These are phyloP conservation scores for Oryzias sinensis DNA, from an alignment of 2,797 vertebrate genomes.

Conservation along the genomic window DNA sequence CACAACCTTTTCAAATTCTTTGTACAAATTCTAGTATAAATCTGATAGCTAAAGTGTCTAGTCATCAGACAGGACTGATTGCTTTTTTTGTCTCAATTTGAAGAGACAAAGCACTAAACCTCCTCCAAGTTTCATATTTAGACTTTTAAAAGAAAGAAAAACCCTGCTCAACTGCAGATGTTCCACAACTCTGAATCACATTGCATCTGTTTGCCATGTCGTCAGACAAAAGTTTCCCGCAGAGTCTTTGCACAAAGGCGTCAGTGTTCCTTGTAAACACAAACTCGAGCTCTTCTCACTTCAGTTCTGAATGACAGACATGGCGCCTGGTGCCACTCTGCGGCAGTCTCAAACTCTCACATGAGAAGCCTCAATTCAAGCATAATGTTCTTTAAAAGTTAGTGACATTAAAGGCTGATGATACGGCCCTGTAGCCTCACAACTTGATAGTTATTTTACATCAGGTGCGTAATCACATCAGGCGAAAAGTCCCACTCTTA, in stretches of 20 bases:
- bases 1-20: too few relatives aligned
- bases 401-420: background rate
- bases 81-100: too few relatives aligned
- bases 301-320: slow-evolving; percentile 35
- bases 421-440: background rate
- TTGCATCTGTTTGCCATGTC: slow-evolving; percentile 24
- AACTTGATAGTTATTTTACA: background rate
- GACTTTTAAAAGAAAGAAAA: background rate
- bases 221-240: slow-evolving; percentile 45
- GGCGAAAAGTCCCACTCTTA: too few relatives aligned
- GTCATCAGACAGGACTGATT: too few relatives aligned
- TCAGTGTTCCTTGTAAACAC: slow-evolving; percentile 48
- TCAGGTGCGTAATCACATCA: background rate
- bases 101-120: too few relatives aligned
- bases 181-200: slow-evolving; percentile 7
- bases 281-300: slow-evolving; percentile 19
- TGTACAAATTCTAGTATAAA: too few relatives aligned
- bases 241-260: slow-evolving; percentile 62
- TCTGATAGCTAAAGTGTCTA: too few relatives aligned
- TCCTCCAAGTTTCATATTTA: too few relatives aligned
- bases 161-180: background rate
- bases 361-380: slow-evolving; percentile 32
- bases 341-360: slow-evolving; percentile 40
- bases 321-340: slow-evolving; percentile 58
- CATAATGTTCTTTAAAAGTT: slow-evolving; percentile 1